A percentile compares a stretch with the other conserved stretches of the same genome.
phyloP scores from a whole-genome alignment of 2,113 vertebrate species.

The Vimba vimba region DNA sequence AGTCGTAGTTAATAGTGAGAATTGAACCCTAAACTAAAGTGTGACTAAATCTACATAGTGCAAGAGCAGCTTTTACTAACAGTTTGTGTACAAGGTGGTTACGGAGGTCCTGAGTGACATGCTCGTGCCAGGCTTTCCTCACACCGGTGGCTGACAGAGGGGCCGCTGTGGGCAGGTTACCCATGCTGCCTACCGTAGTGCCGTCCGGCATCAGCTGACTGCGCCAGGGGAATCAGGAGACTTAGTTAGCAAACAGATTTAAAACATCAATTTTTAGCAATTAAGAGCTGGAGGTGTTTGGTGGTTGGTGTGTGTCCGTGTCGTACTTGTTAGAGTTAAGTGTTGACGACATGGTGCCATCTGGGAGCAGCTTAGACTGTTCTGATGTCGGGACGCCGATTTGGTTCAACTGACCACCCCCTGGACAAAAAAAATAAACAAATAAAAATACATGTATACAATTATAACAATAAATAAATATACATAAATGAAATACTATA shows the following conservation, averaged over 20 bases:
- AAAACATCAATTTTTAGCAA: neutral
- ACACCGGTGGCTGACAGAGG: slow-evolving; percentile 89
- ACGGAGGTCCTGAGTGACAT: slow-evolving; percentile 98
- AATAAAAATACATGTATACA: slow-evolving; percentile 41
- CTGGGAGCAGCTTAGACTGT: slow-evolving; percentile 88
- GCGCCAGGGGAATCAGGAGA: slow-evolving; percentile 10
- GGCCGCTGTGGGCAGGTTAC: slow-evolving; percentile 88
- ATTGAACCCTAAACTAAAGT: too few species aligned
- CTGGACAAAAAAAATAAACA: slow-evolving; percentile 68
- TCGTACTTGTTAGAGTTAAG: slow-evolving; percentile 88
- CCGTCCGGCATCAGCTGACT: slow-evolving; percentile 92
- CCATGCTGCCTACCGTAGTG: slow-evolving; percentile 83
- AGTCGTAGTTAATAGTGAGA: too few species aligned
- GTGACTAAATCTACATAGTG: too few species aligned
- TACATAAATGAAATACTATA: too few species aligned
- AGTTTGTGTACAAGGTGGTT: slow-evolving; percentile 99
- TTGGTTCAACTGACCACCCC: slow-evolving; percentile 88
- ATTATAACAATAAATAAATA: too few species aligned
- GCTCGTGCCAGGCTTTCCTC: slow-evolving; percentile 97
- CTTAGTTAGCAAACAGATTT: neutral
- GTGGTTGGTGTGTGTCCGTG: neutral
- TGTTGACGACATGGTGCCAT: slow-evolving; percentile 86
- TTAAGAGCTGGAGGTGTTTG: neutral
- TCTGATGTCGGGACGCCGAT: slow-evolving; percentile 82
- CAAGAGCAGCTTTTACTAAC: slow-evolving; percentile 73